Conservation (phyloP, 1,140 invertebrate genomes). For the Pachyrhynchus sulphureomaculatus region DNA sequence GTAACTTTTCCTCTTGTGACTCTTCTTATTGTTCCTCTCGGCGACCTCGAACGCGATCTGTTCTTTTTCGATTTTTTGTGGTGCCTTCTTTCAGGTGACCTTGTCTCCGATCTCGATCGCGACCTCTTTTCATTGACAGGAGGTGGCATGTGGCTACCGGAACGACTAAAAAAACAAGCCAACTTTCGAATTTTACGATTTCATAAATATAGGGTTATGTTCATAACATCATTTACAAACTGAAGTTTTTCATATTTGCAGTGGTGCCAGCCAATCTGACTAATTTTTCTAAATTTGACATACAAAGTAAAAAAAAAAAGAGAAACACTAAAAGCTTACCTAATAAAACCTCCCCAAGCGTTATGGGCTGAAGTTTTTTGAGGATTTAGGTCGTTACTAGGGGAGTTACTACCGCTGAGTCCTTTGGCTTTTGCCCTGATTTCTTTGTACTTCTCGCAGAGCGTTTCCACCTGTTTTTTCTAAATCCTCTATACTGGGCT, state of each 20-base stretch:
- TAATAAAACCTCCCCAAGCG: slow-evolving; percentile 67
- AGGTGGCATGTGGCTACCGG: slow-evolving; percentile 52
- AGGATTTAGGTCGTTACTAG: slow-evolving; percentile 51
- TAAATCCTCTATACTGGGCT: slow-evolving; percentile 72
- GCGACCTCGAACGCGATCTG: slow-evolving; percentile 53
- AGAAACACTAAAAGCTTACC: no score
- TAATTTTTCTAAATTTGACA: no score
- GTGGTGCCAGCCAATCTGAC: no score
- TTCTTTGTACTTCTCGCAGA: slow-evolving; percentile 74
- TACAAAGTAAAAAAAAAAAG: no score
- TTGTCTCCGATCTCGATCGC: slow-evolving; percentile 54
- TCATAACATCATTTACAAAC: no score
- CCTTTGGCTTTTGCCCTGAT: slow-evolving; percentile 67
- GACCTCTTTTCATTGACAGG: slow-evolving; percentile 47
- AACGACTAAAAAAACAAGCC: slow-evolving; percentile 42
- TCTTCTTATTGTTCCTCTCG: slow-evolving; percentile 52
- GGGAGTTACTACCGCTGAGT: slow-evolving; percentile 59
- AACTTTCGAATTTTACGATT: no score
- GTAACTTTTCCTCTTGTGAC: slow-evolving; percentile 57
- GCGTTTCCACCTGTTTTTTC: slow-evolving; percentile 74
- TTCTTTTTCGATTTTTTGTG: slow-evolving; percentile 53
- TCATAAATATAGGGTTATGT: no score
- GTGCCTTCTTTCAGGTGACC: slow-evolving; percentile 48
- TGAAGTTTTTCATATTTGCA: no score
- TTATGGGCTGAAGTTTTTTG: slow-evolving; percentile 58